A percentile compares a stretch with the other conserved stretches of the same genome.
Evolutionary conservation across 2,113 vertebrate genomes (phyloP).

Genomic region (Myiozetetes cayanensis): DNA sequence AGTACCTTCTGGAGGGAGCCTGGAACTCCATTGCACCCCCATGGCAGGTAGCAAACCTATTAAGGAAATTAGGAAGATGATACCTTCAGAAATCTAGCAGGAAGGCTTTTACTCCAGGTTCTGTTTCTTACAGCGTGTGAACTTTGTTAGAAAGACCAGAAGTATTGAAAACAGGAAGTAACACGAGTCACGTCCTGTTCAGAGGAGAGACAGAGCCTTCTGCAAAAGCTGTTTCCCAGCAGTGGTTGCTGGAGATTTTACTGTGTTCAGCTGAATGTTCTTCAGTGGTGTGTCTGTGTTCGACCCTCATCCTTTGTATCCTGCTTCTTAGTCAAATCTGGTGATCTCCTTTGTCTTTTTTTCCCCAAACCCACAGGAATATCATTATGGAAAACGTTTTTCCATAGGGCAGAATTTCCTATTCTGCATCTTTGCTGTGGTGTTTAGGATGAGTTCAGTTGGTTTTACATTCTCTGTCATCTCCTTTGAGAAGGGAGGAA

Average conservation of each 20-base stretch:
- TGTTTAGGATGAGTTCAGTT: neutral
- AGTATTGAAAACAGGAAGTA: neutral
- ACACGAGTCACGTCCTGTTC: neutral
- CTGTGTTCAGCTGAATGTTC: neutral
- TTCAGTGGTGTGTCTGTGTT: neutral
- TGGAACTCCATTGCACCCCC: neutral
- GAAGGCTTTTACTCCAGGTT: neutral
- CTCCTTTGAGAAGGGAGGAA: neutral
- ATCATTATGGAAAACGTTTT: neutral
- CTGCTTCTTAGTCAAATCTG: neutral
- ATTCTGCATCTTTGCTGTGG: neutral
- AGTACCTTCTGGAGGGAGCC: conserved; percentile 67
- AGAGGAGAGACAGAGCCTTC: neutral
- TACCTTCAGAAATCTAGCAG: neutral
- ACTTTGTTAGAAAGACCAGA: neutral
- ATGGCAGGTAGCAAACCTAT: neutral
- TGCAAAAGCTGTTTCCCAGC: neutral
- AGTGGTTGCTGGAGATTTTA: neutral
- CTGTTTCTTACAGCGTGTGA: neutral
- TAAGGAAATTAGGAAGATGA: neutral
- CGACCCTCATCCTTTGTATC: neutral
- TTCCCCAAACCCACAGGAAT: neutral
- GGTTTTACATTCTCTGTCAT: neutral
- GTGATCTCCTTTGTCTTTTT: neutral
- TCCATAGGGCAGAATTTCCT: neutral